Conservation (phyloP, 2,888 invertebrate genomes). For the Drosophila stalkeri region DNA sequence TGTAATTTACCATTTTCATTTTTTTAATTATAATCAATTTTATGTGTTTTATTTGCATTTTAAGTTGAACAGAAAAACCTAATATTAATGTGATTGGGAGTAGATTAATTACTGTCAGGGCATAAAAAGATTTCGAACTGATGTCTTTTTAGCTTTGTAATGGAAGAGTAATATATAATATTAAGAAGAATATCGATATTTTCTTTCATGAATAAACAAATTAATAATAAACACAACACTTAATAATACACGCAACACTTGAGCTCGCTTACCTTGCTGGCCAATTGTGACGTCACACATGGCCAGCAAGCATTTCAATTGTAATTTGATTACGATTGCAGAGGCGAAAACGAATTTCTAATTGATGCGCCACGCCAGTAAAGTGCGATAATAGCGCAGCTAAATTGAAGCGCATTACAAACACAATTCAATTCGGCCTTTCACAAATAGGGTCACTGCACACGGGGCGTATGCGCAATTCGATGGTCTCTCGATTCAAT, state of each 20-base stretch:
- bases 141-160: no score
- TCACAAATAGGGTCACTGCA: constrained; percentile 11
- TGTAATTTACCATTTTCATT: no score
- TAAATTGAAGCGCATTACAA: constrained; percentile 79
- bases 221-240: background rate
- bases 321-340: constrained; percentile 17
- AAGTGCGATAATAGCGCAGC: constrained; percentile 75
- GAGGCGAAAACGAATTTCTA: constrained; percentile 30
- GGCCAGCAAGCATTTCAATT: background rate
- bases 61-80: no score
- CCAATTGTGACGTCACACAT: background rate
- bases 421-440: constrained; percentile 56
- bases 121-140: no score
- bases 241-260: background rate
- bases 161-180: no score
- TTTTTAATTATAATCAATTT: no score
- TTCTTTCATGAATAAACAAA: background rate
- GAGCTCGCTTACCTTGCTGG: background rate
- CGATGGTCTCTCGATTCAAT: constrained; percentile 67
- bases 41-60: no score
- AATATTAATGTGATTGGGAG: no score
- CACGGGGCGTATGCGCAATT: constrained; percentile 65
- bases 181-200: no score
- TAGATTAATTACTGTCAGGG: no score
- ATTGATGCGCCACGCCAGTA: constrained; percentile 52